Evolutionary conservation across 2,797 vertebrate genomes (phyloP).

Genomic region (Cossypha dichroa): DNA sequence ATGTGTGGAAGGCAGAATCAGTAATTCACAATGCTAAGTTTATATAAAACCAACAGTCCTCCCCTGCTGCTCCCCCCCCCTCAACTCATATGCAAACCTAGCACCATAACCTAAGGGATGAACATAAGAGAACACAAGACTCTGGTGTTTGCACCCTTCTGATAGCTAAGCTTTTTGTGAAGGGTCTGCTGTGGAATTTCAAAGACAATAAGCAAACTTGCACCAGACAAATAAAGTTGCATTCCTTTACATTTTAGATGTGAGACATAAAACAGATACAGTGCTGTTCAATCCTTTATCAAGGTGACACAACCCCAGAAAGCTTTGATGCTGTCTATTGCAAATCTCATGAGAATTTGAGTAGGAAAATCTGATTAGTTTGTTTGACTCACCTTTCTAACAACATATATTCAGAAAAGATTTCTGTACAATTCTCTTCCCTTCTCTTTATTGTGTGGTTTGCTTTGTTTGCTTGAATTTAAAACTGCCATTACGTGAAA

Average conservation of each 20-base stretch:
- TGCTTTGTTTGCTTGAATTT: constrained; percentile 84
- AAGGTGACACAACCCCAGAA: constrained; percentile 38
- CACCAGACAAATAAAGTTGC: constrained; percentile 65
- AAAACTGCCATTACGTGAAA: constrained; percentile 78
- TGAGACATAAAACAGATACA: constrained; percentile 50
- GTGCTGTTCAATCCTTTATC: constrained; percentile 28
- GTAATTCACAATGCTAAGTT: background rate
- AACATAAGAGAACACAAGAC: constrained; percentile 7
- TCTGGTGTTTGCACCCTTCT: constrained; percentile 58
- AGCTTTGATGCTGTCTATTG: constrained; percentile 60
- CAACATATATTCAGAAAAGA: constrained; percentile 63
- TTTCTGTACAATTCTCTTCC: constrained; percentile 70
- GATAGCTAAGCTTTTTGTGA: constrained; percentile 43
- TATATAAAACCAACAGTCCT: background rate
- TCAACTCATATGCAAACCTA: background rate
- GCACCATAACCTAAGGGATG: constrained; percentile 29
- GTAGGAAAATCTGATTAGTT: constrained; percentile 74
- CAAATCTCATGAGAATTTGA: constrained; percentile 60
- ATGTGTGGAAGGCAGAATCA: constrained; percentile 16
- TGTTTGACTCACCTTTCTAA: constrained; percentile 72
- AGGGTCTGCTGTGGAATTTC: constrained; percentile 55
- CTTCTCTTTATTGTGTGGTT: constrained; percentile 84
- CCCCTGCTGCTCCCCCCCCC: background rate
- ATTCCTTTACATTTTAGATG: constrained; percentile 60
- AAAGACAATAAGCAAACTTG: constrained; percentile 70